Conservation (phyloP, 2,888 invertebrate genomes). For the Aquatica leii region DNA sequence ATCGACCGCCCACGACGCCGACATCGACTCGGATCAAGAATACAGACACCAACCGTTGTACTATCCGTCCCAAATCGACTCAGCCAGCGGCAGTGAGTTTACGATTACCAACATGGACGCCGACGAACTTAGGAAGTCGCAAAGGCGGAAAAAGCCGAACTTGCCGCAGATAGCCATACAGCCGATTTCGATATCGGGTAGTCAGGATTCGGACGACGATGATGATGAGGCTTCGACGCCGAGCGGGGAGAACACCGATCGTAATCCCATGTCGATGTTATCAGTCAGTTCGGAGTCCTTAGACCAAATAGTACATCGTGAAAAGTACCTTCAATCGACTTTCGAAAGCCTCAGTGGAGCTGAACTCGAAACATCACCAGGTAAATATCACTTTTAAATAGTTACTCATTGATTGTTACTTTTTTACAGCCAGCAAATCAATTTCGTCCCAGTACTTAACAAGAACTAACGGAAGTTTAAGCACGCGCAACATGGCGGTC, state of each 20-base stretch:
- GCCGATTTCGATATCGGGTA: constrained; percentile 62
- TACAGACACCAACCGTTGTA: constrained; percentile 60
- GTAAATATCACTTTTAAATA: not conserved
- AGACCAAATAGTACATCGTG: constrained; percentile 66
- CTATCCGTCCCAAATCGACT: constrained; percentile 54
- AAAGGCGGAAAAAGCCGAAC: constrained; percentile 71
- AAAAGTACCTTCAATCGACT: constrained; percentile 71
- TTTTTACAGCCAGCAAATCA: constrained; percentile 53
- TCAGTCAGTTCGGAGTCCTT: constrained; percentile 79
- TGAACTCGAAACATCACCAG: constrained; percentile 61
- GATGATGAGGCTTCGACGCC: constrained; percentile 82
- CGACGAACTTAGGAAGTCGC: constrained; percentile 80
- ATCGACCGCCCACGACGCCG: constrained; percentile 85
- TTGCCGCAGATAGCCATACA: constrained; percentile 59
- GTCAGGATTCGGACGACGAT: constrained; percentile 77
- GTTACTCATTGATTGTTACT: too few relatives aligned
- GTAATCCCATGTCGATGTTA: constrained; percentile 74
- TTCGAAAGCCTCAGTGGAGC: constrained; percentile 77
- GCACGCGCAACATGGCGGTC: constrained; percentile 61
- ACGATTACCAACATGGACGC: constrained; percentile 90
- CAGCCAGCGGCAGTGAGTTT: constrained; percentile 71
- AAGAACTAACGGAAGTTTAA: constrained; percentile 51
- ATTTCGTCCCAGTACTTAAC: constrained; percentile 69
- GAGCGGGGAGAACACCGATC: constrained; percentile 81
- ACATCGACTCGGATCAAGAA: constrained; percentile 86